Evolutionary conservation across 2,888 invertebrate species (phyloP).

Genomic region (Deilephila porcellus): DNA sequence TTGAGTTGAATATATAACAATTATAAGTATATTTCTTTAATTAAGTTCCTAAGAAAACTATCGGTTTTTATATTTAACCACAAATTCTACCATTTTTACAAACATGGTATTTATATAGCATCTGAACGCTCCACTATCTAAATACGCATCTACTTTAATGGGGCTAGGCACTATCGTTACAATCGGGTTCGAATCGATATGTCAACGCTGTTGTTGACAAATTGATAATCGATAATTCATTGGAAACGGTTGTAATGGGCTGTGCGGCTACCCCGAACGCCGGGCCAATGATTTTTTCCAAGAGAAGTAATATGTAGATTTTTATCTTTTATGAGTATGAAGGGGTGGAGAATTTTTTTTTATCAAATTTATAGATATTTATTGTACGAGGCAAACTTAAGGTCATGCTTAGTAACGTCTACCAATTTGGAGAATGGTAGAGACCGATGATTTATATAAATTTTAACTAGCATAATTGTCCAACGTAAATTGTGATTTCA

Average conservation of each 20-base stretch:
- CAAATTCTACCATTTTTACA: background rate
- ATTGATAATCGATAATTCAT: constrained; percentile 66
- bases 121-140: background rate
- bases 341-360: background rate
- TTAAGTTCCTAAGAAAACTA: too few species aligned
- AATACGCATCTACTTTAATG: constrained; percentile 30
- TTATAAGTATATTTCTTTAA: too few species aligned
- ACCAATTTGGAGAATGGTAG: too few species aligned
- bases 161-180: constrained; percentile 10
- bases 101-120: background rate
- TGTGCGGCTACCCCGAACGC: background rate
- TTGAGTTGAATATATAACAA: too few species aligned
- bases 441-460: too few species aligned
- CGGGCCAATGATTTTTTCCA: constrained; percentile 1
- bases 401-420: too few species aligned
- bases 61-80: background rate
- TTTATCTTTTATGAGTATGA: background rate
- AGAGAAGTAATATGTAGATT: background rate
- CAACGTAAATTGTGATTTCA: too few species aligned
- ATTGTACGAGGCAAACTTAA: too few species aligned
- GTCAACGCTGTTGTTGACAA: constrained; percentile 57
- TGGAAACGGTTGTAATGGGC: constrained; percentile 47
- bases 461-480: too few species aligned
- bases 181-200: constrained; percentile 51
- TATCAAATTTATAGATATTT: too few species aligned